These are phyloP conservation scores for Lepidochrysops patricia DNA, from an alignment of 2,888 invertebrate species.

Conservation along the genomic window DNA sequence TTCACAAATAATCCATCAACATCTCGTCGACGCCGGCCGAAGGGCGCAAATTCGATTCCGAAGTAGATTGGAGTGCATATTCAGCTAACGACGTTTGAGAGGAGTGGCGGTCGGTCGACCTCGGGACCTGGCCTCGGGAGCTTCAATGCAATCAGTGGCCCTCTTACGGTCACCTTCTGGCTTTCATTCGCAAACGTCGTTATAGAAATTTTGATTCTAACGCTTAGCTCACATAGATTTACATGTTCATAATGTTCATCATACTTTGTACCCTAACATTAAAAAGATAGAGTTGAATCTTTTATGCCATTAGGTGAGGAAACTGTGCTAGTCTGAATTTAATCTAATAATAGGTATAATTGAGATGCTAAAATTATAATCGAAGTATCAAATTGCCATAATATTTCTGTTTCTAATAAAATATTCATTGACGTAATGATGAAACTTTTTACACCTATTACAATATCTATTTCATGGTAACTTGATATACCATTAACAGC, in stretches of 20 bases:
- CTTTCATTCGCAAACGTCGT: background rate
- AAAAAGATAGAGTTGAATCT: too few species aligned
- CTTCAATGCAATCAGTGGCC: conserved; percentile 5
- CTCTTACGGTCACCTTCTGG: background rate
- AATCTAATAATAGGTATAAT: too few species aligned
- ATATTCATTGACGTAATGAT: background rate
- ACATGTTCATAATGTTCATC: too few species aligned
- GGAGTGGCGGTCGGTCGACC: conserved; percentile 24
- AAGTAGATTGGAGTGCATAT: conserved; percentile 66
- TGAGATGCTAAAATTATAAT: background rate
- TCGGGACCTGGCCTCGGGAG: conserved; percentile 1
- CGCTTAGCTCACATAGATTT: too few species aligned
- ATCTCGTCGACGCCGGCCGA: conserved; percentile 41
- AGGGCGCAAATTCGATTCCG: conserved; percentile 59
- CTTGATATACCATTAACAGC: background rate
- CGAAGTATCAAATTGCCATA: background rate
- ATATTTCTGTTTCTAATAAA: background rate
- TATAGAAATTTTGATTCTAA: background rate
- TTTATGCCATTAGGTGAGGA: too few species aligned
- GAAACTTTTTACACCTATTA: background rate
- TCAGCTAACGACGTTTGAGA: conserved; percentile 58
- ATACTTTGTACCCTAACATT: too few species aligned
- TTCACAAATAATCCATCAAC: conserved; percentile 72
- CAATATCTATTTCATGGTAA: background rate
- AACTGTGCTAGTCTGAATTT: too few species aligned